phyloP scores from a whole-genome alignment of 2,888 invertebrate genomes.

The Chymomyza fuscimana region DNA sequence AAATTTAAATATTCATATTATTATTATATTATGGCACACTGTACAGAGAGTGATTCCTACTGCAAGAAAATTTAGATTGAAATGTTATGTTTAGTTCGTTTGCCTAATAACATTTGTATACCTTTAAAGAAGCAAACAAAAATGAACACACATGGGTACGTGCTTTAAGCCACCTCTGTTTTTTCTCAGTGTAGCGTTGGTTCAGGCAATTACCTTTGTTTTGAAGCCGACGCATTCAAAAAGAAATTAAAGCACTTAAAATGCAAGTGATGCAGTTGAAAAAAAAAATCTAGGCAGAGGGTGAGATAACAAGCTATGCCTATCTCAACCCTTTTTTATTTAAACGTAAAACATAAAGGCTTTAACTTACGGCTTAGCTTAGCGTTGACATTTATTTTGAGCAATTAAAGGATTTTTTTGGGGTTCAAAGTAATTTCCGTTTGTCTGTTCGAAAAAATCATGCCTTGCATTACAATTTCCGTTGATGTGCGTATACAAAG shows the following conservation, averaged over 20 bases:
- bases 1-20: too few relatives aligned
- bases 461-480: conserved; percentile 49
- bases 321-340: not conserved
- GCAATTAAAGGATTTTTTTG: conserved; percentile 54
- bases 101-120: too few relatives aligned
- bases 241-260: conserved; percentile 43
- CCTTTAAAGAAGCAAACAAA: too few relatives aligned
- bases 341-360: not conserved
- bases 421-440: conserved; percentile 44
- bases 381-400: not conserved
- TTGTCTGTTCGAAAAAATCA: conserved; percentile 21
- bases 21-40: too few relatives aligned
- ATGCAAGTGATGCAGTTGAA: conserved; percentile 37
- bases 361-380: not conserved
- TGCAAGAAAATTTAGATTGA: too few relatives aligned
- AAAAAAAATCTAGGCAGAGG: conserved; percentile 40
- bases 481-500: conserved; percentile 38
- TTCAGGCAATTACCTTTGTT: conserved; percentile 15
- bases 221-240: conserved; percentile 4
- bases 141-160: too few relatives aligned
- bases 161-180: not conserved
- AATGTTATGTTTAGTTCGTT: too few relatives aligned
- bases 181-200: not conserved
- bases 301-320: conserved; percentile 22
- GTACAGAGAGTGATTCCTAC: too few relatives aligned